phyloP scores from a whole-genome alignment of 2,797 vertebrate species.

The Orestias chungarensis region DNA sequence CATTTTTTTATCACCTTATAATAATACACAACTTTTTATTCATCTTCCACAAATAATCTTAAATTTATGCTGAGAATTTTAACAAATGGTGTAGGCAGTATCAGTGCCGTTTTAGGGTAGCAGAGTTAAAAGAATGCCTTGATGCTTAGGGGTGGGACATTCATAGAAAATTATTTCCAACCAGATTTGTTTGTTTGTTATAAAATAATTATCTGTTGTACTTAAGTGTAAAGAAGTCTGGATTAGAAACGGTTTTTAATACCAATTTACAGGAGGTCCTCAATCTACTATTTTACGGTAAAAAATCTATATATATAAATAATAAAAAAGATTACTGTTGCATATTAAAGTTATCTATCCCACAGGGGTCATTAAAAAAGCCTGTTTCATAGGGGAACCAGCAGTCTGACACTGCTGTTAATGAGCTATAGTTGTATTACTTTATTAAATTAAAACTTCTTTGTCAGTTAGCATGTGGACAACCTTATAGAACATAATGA shows the following conservation, averaged over 20 bases:
- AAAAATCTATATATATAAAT: too few species aligned
- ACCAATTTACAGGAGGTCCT: conserved; percentile 54
- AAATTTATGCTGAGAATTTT: not conserved
- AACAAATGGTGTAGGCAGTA: not conserved
- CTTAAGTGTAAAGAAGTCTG: conserved; percentile 8
- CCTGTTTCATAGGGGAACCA: conserved; percentile 69
- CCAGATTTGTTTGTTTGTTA: conserved; percentile 51
- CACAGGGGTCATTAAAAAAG: conserved; percentile 77
- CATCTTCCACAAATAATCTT: not conserved
- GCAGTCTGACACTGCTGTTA: conserved; percentile 63
- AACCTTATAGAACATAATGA: conserved; percentile 19
- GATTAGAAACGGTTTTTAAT: conserved; percentile 49
- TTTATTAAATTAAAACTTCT: conserved; percentile 76
- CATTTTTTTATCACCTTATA: not conserved
- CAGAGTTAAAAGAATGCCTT: conserved; percentile 22
- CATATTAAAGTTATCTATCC: conserved; percentile 78
- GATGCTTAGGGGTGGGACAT: conserved; percentile 33
- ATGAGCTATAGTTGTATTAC: conserved; percentile 69
- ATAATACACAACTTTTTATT: not conserved
- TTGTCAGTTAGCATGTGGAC: conserved; percentile 55
- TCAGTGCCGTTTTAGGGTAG: not conserved
- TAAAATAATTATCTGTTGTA: conserved; percentile 13
- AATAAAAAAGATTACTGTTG: conserved; percentile 71
- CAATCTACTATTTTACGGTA: conserved; percentile 64
- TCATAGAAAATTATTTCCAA: conserved; percentile 55